Evolutionary conservation across 2,888 invertebrate genomes (phyloP).

Genomic region (Machimus rusticus): DNA sequence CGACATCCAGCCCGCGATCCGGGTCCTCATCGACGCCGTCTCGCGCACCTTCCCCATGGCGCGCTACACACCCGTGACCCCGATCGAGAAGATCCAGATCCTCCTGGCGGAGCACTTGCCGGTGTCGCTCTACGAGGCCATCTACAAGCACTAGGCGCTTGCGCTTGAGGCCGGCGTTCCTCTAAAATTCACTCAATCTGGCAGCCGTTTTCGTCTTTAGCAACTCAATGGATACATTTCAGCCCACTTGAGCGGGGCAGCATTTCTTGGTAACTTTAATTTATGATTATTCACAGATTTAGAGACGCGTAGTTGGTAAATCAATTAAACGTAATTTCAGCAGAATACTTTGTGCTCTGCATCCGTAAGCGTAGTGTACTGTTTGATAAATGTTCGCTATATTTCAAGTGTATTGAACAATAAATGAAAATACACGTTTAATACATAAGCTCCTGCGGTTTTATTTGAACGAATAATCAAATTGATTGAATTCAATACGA

Average conservation of each 20-base stretch:
- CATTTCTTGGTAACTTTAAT: background rate
- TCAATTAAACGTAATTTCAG: background rate
- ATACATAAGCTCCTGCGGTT: background rate
- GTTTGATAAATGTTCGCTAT: background rate
- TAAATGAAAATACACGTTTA: background rate
- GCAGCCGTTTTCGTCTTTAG: background rate
- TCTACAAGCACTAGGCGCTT: slow-evolving; percentile 65
- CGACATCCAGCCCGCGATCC: slow-evolving; percentile 78
- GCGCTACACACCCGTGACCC: slow-evolving; percentile 84
- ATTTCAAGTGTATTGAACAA: background rate
- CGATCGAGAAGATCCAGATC: slow-evolving; percentile 80
- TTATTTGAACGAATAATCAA: background rate
- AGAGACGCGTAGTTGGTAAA: background rate
- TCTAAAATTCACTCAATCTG: background rate
- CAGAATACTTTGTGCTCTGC: background rate
- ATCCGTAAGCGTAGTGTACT: background rate
- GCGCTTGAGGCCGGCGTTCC: background rate
- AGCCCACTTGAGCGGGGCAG: slow-evolving; percentile 16
- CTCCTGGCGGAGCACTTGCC: slow-evolving; percentile 83
- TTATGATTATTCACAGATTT: background rate
- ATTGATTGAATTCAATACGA: background rate
- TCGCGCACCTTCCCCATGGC: slow-evolving; percentile 83
- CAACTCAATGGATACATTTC: background rate
- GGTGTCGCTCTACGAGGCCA: slow-evolving; percentile 79
- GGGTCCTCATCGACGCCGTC: slow-evolving; percentile 79